Percentiles rank a stretch among this genome's conserved stretches.
phyloP scores from a whole-genome alignment of 2,888 invertebrate species.

The Chydorus sphaericus region DNA sequence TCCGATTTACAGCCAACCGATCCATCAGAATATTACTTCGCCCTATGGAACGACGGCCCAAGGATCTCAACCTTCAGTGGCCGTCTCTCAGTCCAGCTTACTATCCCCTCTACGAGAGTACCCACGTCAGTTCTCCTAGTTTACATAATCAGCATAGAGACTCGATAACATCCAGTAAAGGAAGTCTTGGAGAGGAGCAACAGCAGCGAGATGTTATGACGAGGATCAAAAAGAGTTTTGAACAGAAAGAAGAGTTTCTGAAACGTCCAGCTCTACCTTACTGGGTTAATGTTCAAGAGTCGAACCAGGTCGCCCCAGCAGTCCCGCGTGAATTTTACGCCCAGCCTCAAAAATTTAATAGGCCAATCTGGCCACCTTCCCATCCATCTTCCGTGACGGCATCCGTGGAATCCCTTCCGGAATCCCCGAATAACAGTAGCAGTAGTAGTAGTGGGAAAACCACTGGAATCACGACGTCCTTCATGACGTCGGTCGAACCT shows the following conservation, averaged over 20 bases:
- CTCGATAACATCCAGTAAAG: slow-evolving; percentile 48
- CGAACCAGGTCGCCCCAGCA: slow-evolving; percentile 21
- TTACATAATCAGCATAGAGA: slow-evolving; percentile 26
- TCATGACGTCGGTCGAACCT: slow-evolving; percentile 12
- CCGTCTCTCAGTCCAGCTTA: not conserved
- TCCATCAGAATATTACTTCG: not conserved
- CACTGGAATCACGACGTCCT: not conserved
- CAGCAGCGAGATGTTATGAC: slow-evolving; percentile 39
- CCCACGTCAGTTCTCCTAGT: slow-evolving; percentile 14
- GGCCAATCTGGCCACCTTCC: slow-evolving; percentile 53
- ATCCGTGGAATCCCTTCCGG: not conserved
- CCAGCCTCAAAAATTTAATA: slow-evolving; percentile 59
- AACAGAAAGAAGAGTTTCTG: slow-evolving; percentile 79
- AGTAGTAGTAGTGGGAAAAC: no score
- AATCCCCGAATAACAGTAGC: no score
- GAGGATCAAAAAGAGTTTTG: slow-evolving; percentile 57
- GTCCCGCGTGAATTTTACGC: slow-evolving; percentile 51
- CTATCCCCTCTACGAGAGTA: not conserved
- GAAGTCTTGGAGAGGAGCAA: slow-evolving; percentile 39
- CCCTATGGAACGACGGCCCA: slow-evolving; percentile 29
- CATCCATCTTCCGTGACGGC: not conserved
- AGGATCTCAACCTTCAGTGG: no score
- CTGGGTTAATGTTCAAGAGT: slow-evolving; percentile 36
- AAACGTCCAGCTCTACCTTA: slow-evolving; percentile 50
- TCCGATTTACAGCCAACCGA: not conserved